phyloP scores from a whole-genome alignment of 2,797 vertebrate species.

The Acipenser oxyrinchus region DNA sequence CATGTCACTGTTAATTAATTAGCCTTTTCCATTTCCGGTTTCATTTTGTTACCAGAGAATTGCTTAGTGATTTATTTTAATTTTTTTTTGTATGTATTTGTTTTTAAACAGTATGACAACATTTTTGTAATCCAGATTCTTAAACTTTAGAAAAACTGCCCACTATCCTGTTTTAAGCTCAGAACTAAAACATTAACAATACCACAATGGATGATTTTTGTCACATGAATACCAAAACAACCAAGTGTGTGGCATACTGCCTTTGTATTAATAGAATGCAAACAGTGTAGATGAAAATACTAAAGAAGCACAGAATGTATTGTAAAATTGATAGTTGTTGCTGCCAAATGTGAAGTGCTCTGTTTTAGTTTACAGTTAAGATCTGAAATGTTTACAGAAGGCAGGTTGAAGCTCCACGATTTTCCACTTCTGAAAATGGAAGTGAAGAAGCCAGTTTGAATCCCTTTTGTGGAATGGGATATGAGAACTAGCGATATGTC shows the following conservation, averaged over 20 bases:
- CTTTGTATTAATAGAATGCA: slow-evolving; percentile 5
- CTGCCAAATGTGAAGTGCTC: slow-evolving; percentile 21
- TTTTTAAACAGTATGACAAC: no score
- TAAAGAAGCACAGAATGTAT: slow-evolving; percentile 59
- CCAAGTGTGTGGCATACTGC: slow-evolving; percentile 6
- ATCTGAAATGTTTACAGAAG: slow-evolving; percentile 51
- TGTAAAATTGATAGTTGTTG: slow-evolving; percentile 30
- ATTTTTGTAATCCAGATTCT: no score
- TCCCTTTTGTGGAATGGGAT: slow-evolving; percentile 56
- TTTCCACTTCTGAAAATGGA: slow-evolving; percentile 33
- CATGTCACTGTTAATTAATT: no score
- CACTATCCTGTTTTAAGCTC: neutral
- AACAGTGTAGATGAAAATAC: slow-evolving; percentile 19
- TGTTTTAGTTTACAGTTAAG: slow-evolving; percentile 28
- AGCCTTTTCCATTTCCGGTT: no score
- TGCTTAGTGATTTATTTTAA: neutral
- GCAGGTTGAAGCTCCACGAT: slow-evolving; percentile 32
- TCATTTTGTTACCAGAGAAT: no score
- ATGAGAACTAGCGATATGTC: slow-evolving; percentile 66
- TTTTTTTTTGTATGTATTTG: neutral
- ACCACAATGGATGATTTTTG: slow-evolving; percentile 24
- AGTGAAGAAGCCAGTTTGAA: slow-evolving; percentile 57
- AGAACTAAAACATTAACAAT: slow-evolving; percentile 14
- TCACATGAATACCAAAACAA: no score
- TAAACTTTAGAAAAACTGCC: no score